Evolutionary conservation across 2,888 invertebrate genomes (phyloP).

Genomic region (Agrilus cyanescens): DNA sequence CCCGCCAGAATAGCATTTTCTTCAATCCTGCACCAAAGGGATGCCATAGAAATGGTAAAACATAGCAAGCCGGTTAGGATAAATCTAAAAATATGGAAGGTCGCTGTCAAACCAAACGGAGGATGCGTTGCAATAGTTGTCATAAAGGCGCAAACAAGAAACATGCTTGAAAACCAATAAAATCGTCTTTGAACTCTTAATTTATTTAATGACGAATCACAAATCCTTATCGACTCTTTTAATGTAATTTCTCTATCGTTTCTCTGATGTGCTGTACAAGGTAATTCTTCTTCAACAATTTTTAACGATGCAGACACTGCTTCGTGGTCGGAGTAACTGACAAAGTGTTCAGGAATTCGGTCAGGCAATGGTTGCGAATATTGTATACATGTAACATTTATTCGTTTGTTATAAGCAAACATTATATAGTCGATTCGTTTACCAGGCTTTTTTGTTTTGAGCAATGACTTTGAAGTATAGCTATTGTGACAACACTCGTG

Average conservation of each 20-base stretch:
- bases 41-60: constrained; percentile 65
- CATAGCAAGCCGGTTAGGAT: constrained; percentile 51
- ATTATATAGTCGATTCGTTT: constrained; percentile 90
- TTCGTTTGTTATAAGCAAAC: constrained; percentile 39
- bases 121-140: constrained; percentile 40
- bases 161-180: constrained; percentile 41
- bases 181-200: constrained; percentile 40
- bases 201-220: constrained; percentile 42
- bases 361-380: constrained; percentile 62
- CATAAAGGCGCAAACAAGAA: constrained; percentile 42
- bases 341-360: constrained; percentile 55
- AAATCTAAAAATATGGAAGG: constrained; percentile 47
- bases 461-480: constrained; percentile 51
- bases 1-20: constrained; percentile 67
- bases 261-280: constrained; percentile 11
- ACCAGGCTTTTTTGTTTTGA: constrained; percentile 52
- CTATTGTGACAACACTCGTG: constrained; percentile 72
- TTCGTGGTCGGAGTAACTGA: constrained; percentile 86
- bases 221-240: constrained; percentile 47
- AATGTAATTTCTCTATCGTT: constrained; percentile 30
- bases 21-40: constrained; percentile 74
- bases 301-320: constrained; percentile 54
- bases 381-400: constrained; percentile 36
- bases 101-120: constrained; percentile 33
- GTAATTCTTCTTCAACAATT: constrained; percentile 23